Evolutionary conservation across 2,888 invertebrate genomes (phyloP).

Genomic region (Drosophila conformis): DNA sequence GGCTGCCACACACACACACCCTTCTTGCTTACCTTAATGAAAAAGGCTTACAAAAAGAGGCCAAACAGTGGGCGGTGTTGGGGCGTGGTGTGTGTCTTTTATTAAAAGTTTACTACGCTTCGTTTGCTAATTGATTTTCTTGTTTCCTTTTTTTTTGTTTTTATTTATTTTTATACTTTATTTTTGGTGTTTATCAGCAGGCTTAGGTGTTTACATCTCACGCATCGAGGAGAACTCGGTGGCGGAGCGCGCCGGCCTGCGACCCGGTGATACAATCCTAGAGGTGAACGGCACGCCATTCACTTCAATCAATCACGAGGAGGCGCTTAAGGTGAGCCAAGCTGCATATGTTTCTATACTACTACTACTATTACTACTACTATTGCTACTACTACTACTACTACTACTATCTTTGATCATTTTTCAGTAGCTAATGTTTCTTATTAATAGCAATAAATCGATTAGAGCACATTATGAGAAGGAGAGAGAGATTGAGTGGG

Average conservation of each 20-base stretch:
- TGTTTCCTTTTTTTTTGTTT: slow-evolving; percentile 1
- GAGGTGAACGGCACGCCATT: slow-evolving; percentile 98
- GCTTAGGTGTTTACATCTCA: slow-evolving; percentile 96
- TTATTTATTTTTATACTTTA: not conserved
- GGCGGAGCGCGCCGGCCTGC: slow-evolving; percentile 94
- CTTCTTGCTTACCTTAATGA: slow-evolving; percentile 40
- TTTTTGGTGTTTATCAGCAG: slow-evolving; percentile 83
- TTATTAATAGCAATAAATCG: slow-evolving; percentile 46
- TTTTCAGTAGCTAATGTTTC: slow-evolving; percentile 60
- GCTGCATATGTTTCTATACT: slow-evolving; percentile 22
- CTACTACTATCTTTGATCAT: slow-evolving; percentile 26
- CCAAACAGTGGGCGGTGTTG: slow-evolving; percentile 20
- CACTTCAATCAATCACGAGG: slow-evolving; percentile 95
- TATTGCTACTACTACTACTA: not conserved
- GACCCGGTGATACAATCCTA: slow-evolving; percentile 97
- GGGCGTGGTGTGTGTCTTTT: slow-evolving; percentile 40
- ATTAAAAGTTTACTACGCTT: slow-evolving; percentile 64
- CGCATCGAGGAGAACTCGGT: slow-evolving; percentile 95
- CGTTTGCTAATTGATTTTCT: slow-evolving; percentile 70
- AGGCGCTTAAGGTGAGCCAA: slow-evolving; percentile 92
- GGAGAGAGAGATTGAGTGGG: not conserved
- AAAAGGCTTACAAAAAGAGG: slow-evolving; percentile 60
- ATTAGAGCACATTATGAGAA: slow-evolving; percentile 59
- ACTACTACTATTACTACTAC: slow-evolving; percentile 5
- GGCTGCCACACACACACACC: slow-evolving; percentile 42